Evolutionary conservation across 2,888 invertebrate species (phyloP).

Genomic region (Pomacea canaliculata): DNA sequence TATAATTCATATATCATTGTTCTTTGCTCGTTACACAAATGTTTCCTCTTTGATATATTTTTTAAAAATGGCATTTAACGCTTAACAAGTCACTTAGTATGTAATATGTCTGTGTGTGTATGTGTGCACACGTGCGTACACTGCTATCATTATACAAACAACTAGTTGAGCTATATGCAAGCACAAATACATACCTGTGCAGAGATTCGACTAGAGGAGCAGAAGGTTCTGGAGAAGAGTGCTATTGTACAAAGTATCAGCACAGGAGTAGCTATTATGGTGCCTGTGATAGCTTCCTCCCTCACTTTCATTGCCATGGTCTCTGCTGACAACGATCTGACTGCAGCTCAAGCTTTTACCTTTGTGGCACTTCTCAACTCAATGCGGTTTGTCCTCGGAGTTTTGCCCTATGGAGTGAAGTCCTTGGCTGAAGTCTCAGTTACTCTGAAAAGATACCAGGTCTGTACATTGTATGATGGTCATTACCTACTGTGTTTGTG

Average conservation of each 20-base stretch:
- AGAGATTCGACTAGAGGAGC: conserved; percentile 74
- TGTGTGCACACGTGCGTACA: too few relatives aligned
- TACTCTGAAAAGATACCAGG: conserved; percentile 39
- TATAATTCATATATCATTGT: too few relatives aligned
- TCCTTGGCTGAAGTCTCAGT: conserved; percentile 54
- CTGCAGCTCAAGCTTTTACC: conserved; percentile 69
- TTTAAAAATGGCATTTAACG: too few relatives aligned
- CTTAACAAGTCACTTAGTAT: too few relatives aligned
- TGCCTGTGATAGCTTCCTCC: conserved; percentile 76
- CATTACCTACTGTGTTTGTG: neutral
- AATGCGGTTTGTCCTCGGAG: conserved; percentile 52
- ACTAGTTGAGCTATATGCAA: too few relatives aligned
- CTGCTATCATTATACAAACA: too few relatives aligned
- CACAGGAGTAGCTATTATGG: conserved; percentile 74
- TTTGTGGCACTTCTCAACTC: conserved; percentile 57
- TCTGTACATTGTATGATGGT: neutral
- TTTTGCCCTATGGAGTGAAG: conserved; percentile 55
- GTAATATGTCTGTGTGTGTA: too few relatives aligned
- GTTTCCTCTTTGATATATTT: too few relatives aligned
- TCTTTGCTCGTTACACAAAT: too few relatives aligned
- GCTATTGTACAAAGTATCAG: conserved; percentile 76
- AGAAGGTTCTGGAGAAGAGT: conserved; percentile 72
- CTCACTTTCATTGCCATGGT: conserved; percentile 75
- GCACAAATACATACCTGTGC: conserved; percentile 18
- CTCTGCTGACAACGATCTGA: conserved; percentile 73